Percentiles rank a stretch among this genome's conserved stretches.
These are phyloP conservation scores for Pecten maximus DNA, from an alignment of 2,888 invertebrate genomes.

Conservation along the genomic window DNA sequence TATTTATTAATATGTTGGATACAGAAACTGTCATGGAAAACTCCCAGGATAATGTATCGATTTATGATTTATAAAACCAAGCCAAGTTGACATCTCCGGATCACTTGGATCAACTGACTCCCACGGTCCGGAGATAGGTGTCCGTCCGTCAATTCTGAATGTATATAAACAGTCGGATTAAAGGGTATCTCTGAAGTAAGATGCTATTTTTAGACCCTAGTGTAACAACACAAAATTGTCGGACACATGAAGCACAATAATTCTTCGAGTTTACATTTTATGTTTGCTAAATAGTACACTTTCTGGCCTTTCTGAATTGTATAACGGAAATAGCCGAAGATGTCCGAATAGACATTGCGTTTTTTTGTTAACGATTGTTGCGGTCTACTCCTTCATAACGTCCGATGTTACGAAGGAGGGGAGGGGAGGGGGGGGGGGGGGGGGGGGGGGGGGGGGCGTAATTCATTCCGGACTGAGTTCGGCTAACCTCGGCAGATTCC, in stretches of 20 bases:
- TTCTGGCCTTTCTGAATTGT: neutral
- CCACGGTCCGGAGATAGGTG: neutral
- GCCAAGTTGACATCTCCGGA: neutral
- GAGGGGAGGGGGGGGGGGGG: too few relatives aligned
- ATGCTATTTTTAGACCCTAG: too few relatives aligned
- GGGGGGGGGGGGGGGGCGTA: too few relatives aligned
- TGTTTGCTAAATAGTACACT: neutral
- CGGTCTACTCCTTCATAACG: too few relatives aligned
- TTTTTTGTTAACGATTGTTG: too few relatives aligned
- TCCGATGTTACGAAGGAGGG: too few relatives aligned
- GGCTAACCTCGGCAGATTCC: too few relatives aligned
- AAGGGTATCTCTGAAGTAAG: neutral
- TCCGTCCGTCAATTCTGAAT: neutral
- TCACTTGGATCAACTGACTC: neutral
- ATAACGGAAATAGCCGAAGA: neutral
- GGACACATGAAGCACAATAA: too few relatives aligned
- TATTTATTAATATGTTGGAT: slow-evolving; percentile 12
- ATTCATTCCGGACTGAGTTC: too few relatives aligned
- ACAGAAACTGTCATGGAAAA: neutral
- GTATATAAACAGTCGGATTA: neutral
- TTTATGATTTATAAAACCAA: neutral
- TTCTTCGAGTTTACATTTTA: neutral
- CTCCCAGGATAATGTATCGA: neutral
- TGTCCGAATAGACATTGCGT: too few relatives aligned
- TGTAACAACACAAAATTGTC: neutral